Base-by-base conservation (phyloP, 1,140 invertebrate species). In the Kradibia gibbosae region DNA sequence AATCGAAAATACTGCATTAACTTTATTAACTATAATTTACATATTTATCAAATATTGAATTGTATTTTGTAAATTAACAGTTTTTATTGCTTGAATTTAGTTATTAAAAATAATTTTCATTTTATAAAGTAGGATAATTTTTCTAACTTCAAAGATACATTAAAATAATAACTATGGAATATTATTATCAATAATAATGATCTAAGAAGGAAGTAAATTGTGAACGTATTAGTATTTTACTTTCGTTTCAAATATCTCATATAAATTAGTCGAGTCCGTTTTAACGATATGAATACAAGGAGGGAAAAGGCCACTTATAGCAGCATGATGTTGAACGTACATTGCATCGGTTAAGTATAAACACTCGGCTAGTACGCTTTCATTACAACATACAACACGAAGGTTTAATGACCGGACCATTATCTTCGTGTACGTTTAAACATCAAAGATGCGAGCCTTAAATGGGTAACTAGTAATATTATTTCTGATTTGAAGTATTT, bases 371-470 rank as follows among this genome's bases (percentile, higher is more conserved):
- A 48, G 17, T 17, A 2, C 53, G 8, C 73, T 34, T 0, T 55
- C 50, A 25, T 75, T 75, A 34, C 73, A 75, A 75, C 34, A 55
- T 36, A 57, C 31, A 45, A 17, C 55, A 48, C 55, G 76, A 70
- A 78, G 55, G 76, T 78, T 53, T 78, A 78, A 78, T 34, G 65
- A 65, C 45, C 45, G 31, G 48, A 31, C 62, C 28, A 70, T 78
- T 78, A 78, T 78, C 76, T 45, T 78, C 76, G 62, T 5, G 76
- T 34, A 31, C 11, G n/a, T n/a, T 17, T 31, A n/a, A n/a, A 42
- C 75, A 67, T 67, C 62, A 39, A 78, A 78, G 65, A 78, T 78
- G 62, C 76, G 65, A 78, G 76, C 13, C 11, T 15, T 60, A 77
- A 42, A 77, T 60, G 65, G 65, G 57, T 42, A 17, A n/a, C n/a